These are phyloP conservation scores for Cyprinodon brontotheroides DNA, from an alignment of 2,113 vertebrate genomes.

Conservation along the genomic window DNA sequence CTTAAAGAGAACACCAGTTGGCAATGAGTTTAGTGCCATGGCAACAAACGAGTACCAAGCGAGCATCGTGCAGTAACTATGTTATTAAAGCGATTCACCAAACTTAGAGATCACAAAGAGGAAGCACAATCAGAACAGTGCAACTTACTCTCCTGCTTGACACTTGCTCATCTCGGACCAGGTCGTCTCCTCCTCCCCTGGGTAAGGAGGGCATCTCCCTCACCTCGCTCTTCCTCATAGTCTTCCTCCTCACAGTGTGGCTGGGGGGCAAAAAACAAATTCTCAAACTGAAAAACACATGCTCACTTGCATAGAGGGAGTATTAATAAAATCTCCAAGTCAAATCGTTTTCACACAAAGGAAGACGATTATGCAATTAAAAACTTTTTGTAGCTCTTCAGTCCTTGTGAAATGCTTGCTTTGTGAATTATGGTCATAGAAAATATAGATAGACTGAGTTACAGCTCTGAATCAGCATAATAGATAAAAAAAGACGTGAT, in stretches of 20 bases:
- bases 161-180: slow-evolving; percentile 89
- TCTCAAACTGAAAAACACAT: background rate
- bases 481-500: background rate
- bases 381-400: background rate
- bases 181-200: slow-evolving; percentile 83
- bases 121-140: background rate
- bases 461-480: background rate
- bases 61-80: slow-evolving; percentile 20
- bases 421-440: background rate
- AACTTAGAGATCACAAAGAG: background rate
- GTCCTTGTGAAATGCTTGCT: background rate
- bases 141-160: slow-evolving; percentile 88
- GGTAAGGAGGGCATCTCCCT: slow-evolving; percentile 91
- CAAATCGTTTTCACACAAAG: background rate
- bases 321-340: background rate
- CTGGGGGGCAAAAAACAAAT: slow-evolving; percentile 61
- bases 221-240: slow-evolving; percentile 88
- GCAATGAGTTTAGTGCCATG: slow-evolving; percentile 33
- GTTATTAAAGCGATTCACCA: background rate
- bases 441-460: background rate
- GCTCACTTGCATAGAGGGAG: background rate
- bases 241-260: slow-evolving; percentile 93
- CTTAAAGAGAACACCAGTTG: slow-evolving; percentile 14
- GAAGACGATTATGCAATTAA: background rate
- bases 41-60: slow-evolving; percentile 38